Evolutionary conservation across 2,797 vertebrate genomes (phyloP).

Genomic region (Hipposideros larvatus): DNA sequence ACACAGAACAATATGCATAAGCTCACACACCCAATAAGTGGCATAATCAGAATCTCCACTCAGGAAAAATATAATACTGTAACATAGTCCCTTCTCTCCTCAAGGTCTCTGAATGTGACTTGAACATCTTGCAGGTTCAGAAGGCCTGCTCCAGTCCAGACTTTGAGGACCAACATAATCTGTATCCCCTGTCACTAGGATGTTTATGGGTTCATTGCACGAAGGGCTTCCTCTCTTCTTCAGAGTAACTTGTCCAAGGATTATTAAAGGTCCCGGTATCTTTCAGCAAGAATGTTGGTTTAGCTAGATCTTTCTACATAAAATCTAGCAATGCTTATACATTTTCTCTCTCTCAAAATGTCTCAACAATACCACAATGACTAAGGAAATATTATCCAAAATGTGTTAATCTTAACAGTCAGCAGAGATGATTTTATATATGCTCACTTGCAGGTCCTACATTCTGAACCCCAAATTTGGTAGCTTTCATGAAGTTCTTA

Average conservation of each 20-base stretch:
- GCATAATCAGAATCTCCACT: not conserved
- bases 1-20: not conserved
- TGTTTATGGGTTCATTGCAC: not conserved
- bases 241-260: not conserved
- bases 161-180: not conserved
- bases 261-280: not conserved
- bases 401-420: not conserved
- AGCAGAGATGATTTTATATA: not conserved
- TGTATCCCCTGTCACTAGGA: not conserved
- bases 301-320: not conserved
- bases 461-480: not conserved
- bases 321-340: not conserved
- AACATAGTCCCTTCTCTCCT: not conserved
- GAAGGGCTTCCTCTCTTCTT: not conserved
- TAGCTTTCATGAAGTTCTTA: not conserved
- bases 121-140: not conserved
- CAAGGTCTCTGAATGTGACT: not conserved
- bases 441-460: not conserved
- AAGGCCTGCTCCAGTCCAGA: not conserved
- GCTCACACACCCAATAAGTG: not conserved
- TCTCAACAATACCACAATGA: not conserved
- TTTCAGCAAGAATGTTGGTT: not conserved
- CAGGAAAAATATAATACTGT: not conserved
- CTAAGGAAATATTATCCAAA: not conserved
- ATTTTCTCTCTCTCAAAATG: not conserved